phyloP scores from a whole-genome alignment of 2,113 vertebrate genomes.

The Hydropotes inermis region DNA sequence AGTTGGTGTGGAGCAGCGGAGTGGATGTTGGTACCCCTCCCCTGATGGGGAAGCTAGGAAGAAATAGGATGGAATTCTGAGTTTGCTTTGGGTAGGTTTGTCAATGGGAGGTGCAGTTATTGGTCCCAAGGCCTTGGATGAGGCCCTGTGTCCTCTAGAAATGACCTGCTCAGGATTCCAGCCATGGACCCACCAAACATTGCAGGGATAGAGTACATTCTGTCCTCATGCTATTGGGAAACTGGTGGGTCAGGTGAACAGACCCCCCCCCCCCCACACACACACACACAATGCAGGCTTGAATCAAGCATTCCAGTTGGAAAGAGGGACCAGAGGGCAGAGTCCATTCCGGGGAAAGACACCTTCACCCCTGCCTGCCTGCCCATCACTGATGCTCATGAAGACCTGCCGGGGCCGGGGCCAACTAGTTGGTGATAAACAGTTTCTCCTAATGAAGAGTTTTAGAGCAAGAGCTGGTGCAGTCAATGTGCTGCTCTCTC shows the following conservation, averaged over 20 bases:
- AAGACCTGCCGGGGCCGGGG: constrained; percentile 35
- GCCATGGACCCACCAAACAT: not conserved
- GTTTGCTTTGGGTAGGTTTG: too few relatives aligned
- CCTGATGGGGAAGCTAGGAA: not conserved
- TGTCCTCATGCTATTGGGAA: not conserved
- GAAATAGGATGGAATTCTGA: rapidly evolving
- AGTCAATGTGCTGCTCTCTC: constrained; percentile 19
- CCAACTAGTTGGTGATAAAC: constrained; percentile 50
- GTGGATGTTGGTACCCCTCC: rapidly evolving
- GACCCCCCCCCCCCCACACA: not conserved
- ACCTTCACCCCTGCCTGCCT: not conserved
- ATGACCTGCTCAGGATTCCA: not conserved
- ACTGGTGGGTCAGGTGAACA: not conserved
- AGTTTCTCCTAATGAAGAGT: constrained; percentile 53
- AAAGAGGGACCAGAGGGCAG: not conserved
- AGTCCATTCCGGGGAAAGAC: not conserved
- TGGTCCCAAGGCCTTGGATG: not conserved
- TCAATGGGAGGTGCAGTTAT: not conserved
- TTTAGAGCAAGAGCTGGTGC: constrained; percentile 5
- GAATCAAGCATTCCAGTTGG: not conserved
- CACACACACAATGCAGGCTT: not conserved
- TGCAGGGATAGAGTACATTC: not conserved
- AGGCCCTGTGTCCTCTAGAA: not conserved
- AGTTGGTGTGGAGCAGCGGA: rapidly evolving
- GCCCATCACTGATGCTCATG: not conserved